Base-by-base conservation (phyloP, 2,797 vertebrate genomes). In the Nothura maculosa region DNA sequence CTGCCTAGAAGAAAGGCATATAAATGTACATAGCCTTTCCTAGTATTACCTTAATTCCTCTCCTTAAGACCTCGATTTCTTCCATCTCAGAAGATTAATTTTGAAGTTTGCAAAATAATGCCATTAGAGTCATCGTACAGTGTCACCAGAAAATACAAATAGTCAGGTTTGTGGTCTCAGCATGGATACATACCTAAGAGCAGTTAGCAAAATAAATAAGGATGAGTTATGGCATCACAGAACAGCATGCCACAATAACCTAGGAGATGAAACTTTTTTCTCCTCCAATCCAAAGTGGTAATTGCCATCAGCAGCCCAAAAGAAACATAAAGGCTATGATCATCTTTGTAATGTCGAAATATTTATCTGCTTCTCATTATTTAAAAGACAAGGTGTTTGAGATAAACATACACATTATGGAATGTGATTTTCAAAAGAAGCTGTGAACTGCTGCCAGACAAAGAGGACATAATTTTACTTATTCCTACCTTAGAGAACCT, bases 401-500 rank as follows among this genome's bases (percentile, higher is more conserved):
- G 73, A 68, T 68, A 63, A 6, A 0, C 30, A 36, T 8, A 0
- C 27, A 36, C 8, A 0, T 89, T 91, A 57, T 83, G 55, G 63
- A 67, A 77, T 90, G 28, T 76, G 60, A 63, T 84, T 94, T 81
- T 94, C 43, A 70, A 76, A 74, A 90, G 85, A 70, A 80, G 70
- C 67, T 92, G 61, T 81, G 84, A 96, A 62, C 67, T 10, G 12
- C 55, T 42, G 76, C 85, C 91, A 90, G 47, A 24, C 30, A 47
- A 25, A 78, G 86, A 95, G 43, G 64, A 87, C 79, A 36, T 89
- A 74, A 79, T 80, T 91, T 57, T 48, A 43, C 36, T 48, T 38
- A 78, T 58, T 81, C 45, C 72, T 48, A 58, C 67, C 78, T 92
- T 81, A 81, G 43, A 82, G 74, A 75, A 60, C 36, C 32, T 55